phyloP scores from a whole-genome alignment of 1,140 invertebrate genomes.

The Adelges cooleyi region DNA sequence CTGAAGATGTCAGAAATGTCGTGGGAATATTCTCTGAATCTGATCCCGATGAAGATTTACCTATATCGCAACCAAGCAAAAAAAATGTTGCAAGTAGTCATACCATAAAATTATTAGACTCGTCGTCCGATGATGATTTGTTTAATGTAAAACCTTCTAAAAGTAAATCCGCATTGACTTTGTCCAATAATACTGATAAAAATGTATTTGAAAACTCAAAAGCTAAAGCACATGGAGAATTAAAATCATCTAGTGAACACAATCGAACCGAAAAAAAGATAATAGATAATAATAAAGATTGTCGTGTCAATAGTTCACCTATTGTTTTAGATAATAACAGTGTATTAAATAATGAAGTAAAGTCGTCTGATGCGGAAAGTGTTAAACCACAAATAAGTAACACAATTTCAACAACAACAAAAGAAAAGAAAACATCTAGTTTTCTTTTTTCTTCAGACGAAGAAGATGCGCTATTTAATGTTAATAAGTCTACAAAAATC shows the following conservation, averaged over 20 bases:
- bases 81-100: not conserved
- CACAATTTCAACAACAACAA: too few species aligned
- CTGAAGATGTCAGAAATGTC: not conserved
- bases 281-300: too few species aligned
- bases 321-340: too few species aligned
- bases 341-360: too few species aligned
- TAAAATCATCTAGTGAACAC: not conserved
- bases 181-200: too few species aligned
- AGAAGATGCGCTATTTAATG: not conserved
- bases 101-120: not conserved
- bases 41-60: slow-evolving; percentile 3
- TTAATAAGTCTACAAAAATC: not conserved
- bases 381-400: too few species aligned
- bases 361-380: too few species aligned
- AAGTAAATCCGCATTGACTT: not conserved
- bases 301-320: too few species aligned
- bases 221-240: not conserved
- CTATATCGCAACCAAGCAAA: not conserved
- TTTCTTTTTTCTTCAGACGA: slow-evolving; percentile 22
- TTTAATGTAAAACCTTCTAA: not conserved
- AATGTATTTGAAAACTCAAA: too few species aligned
- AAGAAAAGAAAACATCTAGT: not conserved
- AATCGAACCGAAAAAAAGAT: too few species aligned
- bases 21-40: not conserved
- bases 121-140: slow-evolving; percentile 21